Evolutionary conservation across 2,797 vertebrate species (phyloP), one percentile per base, ranked within the genome.

Genomic region (Remorina albescens): DNA sequence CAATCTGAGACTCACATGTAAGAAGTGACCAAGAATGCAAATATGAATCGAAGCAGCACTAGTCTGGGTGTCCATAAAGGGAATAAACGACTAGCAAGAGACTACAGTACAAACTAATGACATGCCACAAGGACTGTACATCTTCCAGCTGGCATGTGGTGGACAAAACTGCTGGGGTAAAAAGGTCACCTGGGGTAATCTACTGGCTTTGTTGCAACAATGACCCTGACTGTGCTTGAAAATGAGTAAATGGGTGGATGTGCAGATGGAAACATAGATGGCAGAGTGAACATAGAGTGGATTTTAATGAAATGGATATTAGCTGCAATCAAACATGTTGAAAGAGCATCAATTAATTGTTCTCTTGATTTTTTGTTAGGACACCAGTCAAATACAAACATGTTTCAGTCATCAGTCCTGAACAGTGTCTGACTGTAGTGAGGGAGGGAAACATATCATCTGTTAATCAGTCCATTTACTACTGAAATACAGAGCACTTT

Each of bases 131-230:
- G 42, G 80, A 81, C 75, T 30, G 16, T 76, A 46, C 62, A 81
- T 57, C 55, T 82, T 74, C 72, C 74, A 86, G 61, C 36, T 63
- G 65, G 26, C 67, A 64, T 4, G 36, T 63, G 67, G 55, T 67
- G 55, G 12, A 70, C 16, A 56, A 74, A 54, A 23, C 39, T 61
- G 57, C 63, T 41, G 67, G 66, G 66, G 39, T 44, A 44, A 76
- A 69, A 77, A 74, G 54, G 64, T 69, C 62, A 66, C 65, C 50
- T 74, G 47, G 71, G 67, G 70, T 71, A 67, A 32, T 44, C 12
- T 25, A 21, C 57, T 46, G 42, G 30, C 41, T 70, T n/a, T 64
- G 72, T 75, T 80, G 44, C 46, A 57, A 74, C 67, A 74, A 71
- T 2, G 42, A 82, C 54, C 25, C 47, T 61, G 54, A 71, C 7